Percentiles rank a stretch among this genome's conserved stretches.
Conservation (phyloP, 2,888 invertebrate genomes). For the Caenorhabditis sp. region DNA sequence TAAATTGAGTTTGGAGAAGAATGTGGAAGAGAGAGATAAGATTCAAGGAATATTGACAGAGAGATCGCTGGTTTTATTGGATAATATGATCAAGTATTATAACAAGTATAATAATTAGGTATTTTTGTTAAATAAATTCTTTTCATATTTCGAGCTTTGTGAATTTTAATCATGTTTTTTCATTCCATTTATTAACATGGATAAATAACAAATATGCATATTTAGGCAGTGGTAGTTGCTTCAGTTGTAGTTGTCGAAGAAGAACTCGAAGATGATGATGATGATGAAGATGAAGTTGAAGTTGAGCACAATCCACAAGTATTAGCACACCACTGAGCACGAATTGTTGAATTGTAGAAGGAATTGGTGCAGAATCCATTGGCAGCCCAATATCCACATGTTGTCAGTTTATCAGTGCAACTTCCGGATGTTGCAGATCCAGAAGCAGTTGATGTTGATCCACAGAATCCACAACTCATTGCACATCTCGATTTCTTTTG, state of each 20-base stretch:
- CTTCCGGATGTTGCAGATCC: not conserved
- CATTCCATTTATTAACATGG: too few relatives aligned
- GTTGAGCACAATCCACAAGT: too few relatives aligned
- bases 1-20: conserved; percentile 6
- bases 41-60: conserved; percentile 4
- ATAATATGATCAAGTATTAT: conserved; percentile 11
- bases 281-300: too few relatives aligned
- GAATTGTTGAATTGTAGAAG: too few relatives aligned
- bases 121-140: not conserved
- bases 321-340: too few relatives aligned
- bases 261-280: too few relatives aligned
- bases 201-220: too few relatives aligned
- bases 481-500: not conserved
- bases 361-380: too few relatives aligned
- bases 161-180: too few relatives aligned
- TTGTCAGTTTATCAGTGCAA: not conserved
- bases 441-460: not conserved
- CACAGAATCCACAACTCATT: too few relatives aligned
- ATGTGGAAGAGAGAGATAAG: not conserved
- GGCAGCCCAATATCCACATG: not conserved
- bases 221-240: too few relatives aligned
- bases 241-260: not conserved
- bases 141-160: too few relatives aligned
- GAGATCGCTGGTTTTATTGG: conserved; percentile 18
- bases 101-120: not conserved